Evolutionary conservation across 1,140 invertebrate species (phyloP).

Genomic region (Leptoteleia sp.): DNA sequence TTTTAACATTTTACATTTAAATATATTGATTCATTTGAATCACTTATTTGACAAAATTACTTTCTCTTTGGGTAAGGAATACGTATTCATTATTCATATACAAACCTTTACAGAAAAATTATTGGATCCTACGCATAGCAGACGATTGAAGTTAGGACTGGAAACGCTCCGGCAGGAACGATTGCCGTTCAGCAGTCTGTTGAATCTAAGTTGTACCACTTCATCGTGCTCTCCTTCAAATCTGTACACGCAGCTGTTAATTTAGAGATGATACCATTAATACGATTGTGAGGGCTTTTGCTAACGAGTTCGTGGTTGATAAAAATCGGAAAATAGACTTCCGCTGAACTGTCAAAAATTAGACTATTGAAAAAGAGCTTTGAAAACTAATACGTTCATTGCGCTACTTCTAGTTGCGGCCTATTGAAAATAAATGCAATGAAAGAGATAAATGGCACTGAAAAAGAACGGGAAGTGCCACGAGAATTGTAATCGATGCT

Average conservation of each 20-base stretch:
- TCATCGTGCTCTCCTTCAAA: constrained; percentile 91
- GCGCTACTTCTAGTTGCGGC: neutral
- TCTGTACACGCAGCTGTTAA: constrained; percentile 89
- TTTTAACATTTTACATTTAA: too few species aligned
- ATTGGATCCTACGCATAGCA: constrained; percentile 84
- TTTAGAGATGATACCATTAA: constrained; percentile 59
- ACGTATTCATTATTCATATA: too few species aligned
- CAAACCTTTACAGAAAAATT: constrained; percentile 79
- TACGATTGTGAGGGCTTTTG: constrained; percentile 24
- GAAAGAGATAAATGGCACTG: neutral
- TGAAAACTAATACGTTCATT: constrained; percentile 1
- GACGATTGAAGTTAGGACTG: constrained; percentile 85
- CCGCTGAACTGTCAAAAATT: constrained; percentile 1
- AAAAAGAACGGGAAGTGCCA: too few species aligned
- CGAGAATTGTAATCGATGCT: too few species aligned
- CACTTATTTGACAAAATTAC: too few species aligned
- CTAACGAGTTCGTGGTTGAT: constrained; percentile 14
- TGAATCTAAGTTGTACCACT: constrained; percentile 86
- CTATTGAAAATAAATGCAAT: constrained; percentile 3
- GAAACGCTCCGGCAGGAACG: constrained; percentile 84
- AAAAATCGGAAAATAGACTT: constrained; percentile 36
- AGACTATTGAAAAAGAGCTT: constrained; percentile 6
- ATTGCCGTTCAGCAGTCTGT: constrained; percentile 85
- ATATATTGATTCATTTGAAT: too few species aligned
- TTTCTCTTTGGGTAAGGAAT: too few species aligned